Evolutionary conservation across 1,140 invertebrate genomes (phyloP), one percentile per base, ranked within the genome.

Genomic region (Zaprionus africanus): DNA sequence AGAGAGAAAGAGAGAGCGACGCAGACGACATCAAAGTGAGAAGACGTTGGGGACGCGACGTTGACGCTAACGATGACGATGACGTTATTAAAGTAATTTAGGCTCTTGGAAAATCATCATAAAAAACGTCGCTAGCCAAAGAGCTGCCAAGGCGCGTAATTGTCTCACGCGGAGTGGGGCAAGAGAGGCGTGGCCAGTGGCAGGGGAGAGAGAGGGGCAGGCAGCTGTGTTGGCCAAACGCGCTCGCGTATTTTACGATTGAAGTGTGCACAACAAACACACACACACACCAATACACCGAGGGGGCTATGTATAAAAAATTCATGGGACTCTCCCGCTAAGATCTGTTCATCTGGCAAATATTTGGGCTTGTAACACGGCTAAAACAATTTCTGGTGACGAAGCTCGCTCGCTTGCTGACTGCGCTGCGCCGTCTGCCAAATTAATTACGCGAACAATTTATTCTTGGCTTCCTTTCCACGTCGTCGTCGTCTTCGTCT

Each of bases 31-130:
- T 88, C 84, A 88, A 88, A 88, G 84, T 79, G 84, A 65, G 67
- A 28, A 54, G 26, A 49, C 53, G 53, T 17, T 17, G 59, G 43
- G 41, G 66, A 58, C 31, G 56, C 56, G 31, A 72, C 54, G 59
- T 7, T 17, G 31, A 67, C 62, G 70, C 82, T 82, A 76, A 28
- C 34, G 49, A 46, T 73, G 56, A 78, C 82, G 79, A 90, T 88
- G 85, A 88, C 82, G 85, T 76, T 88, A 90, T 88, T 88, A 79
- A 81, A 88, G 85, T 85, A 81, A 88, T 88, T 88, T 88, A 57
- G 81, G 60, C 81, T 90, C 85, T 88, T 88, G 83, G 71, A 78
- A 88, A 90, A 77, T 88, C 81, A 88, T 84, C 85, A 88, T 88
- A 84, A 84, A 86, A 87, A 69, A 26, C 22, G 31, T 34, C 2